These are phyloP conservation scores for Hetaerina titia DNA, from an alignment of 2,888 invertebrate species.

Conservation along the genomic window DNA sequence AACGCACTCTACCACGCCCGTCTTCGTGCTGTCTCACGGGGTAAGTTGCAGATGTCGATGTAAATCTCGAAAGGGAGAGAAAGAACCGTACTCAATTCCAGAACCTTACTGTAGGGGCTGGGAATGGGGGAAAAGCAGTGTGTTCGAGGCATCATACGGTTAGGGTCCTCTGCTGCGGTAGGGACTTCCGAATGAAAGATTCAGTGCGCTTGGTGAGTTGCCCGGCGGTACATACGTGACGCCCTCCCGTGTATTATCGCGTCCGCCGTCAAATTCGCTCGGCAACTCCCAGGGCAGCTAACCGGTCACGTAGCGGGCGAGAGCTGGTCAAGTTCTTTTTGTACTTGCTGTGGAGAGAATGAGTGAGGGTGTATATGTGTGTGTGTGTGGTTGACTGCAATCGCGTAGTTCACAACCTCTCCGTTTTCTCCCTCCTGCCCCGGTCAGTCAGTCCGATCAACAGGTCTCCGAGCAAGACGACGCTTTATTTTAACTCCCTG, in stretches of 20 bases:
- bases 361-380: not conserved
- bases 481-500: not conserved
- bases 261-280: not conserved
- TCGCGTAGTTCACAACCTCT: not conserved
- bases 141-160: too few species aligned
- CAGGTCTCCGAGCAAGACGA: not conserved
- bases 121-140: too few species aligned
- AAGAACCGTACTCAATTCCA: too few species aligned
- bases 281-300: not conserved
- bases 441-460: conserved; percentile 9
- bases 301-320: not conserved
- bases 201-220: not conserved
- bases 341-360: not conserved
- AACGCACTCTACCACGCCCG: too few species aligned
- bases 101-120: too few species aligned
- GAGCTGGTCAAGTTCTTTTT: not conserved
- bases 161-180: not conserved
- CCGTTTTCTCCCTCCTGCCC: not conserved
- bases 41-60: too few species aligned
- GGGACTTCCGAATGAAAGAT: not conserved
- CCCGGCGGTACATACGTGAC: not conserved
- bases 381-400: too few species aligned
- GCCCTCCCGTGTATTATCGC: not conserved
- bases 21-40: too few species aligned
- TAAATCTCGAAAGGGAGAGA: too few species aligned